These are phyloP conservation scores for Oryzias dopingdopingensis DNA, from an alignment of 2,797 vertebrate genomes.

Conservation along the genomic window DNA sequence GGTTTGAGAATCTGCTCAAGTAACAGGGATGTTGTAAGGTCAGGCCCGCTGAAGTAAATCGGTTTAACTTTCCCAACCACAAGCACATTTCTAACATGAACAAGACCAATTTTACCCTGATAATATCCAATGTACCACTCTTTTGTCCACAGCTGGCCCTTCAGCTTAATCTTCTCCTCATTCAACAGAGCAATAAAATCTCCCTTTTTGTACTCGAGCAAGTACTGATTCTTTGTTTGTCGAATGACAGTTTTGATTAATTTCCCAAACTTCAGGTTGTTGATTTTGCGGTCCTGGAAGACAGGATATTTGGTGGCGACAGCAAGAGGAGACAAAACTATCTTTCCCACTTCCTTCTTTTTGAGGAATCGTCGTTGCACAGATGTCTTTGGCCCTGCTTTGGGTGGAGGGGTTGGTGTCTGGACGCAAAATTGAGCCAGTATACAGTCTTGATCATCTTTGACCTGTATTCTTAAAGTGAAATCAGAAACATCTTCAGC, in stretches of 20 bases:
- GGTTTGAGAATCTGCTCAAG: constrained; percentile 93
- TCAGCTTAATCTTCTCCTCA: constrained; percentile 91
- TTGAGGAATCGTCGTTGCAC: constrained; percentile 92
- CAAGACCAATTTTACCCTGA: constrained; percentile 89
- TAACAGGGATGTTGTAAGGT: constrained; percentile 85
- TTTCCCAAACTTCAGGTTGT: constrained; percentile 89
- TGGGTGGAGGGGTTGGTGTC: constrained; percentile 89
- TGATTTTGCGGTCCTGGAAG: constrained; percentile 88
- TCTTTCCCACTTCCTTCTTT: constrained; percentile 93
- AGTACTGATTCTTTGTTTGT: constrained; percentile 91
- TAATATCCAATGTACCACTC: constrained; percentile 98
- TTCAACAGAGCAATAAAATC: constrained; percentile 88
- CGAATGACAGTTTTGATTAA: constrained; percentile 92
- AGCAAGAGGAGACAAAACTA: constrained; percentile 87
- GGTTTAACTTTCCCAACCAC: constrained; percentile 87
- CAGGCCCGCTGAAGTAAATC: constrained; percentile 83
- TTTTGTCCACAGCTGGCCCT: constrained; percentile 95
- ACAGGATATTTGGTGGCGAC: constrained; percentile 86
- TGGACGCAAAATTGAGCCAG: constrained; percentile 95
- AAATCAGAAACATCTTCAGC: constrained; percentile 87
- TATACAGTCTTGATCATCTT: constrained; percentile 85
- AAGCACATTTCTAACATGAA: constrained; percentile 92
- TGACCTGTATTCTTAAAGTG: constrained; percentile 89
- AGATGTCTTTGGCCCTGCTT: constrained; percentile 80
- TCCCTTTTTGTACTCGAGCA: constrained; percentile 95